These are phyloP conservation scores for Syrmaticus mikado DNA, from an alignment of 2,113 vertebrate species.

Conservation along the genomic window DNA sequence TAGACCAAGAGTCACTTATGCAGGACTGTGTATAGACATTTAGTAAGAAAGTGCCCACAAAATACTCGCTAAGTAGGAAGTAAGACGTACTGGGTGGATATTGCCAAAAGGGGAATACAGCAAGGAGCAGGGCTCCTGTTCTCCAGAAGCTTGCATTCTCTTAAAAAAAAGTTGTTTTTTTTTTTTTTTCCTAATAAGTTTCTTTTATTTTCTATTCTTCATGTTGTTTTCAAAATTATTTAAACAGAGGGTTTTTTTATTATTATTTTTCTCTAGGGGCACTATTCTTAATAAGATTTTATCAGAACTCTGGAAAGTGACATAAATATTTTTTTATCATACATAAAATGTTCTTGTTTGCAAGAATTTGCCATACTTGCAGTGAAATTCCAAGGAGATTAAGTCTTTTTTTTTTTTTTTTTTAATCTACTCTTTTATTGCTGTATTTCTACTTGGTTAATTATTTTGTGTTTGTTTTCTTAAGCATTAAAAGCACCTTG, in stretches of 20 bases:
- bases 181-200: neutral
- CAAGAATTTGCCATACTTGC: neutral
- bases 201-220: neutral
- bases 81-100: neutral
- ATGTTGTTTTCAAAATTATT: neutral
- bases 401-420: neutral
- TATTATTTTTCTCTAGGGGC: neutral
- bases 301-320: neutral
- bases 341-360: rapidly evolving
- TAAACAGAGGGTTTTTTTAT: neutral
- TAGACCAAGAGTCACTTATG: neutral
- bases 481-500: neutral
- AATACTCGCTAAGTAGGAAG: neutral
- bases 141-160: neutral
- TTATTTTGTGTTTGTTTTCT: neutral
- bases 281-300: neutral
- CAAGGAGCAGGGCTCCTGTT: neutral
- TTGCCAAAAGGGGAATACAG: neutral
- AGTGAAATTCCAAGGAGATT: neutral
- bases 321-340: neutral
- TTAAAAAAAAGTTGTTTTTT: too few relatives aligned
- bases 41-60: neutral
- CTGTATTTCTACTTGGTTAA: neutral
- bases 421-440: neutral
- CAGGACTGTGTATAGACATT: neutral